Percentiles rank a stretch among this genome's conserved stretches.
These are phyloP conservation scores for Ophion ventricosus DNA, from an alignment of 2,888 invertebrate species.

Conservation along the genomic window DNA sequence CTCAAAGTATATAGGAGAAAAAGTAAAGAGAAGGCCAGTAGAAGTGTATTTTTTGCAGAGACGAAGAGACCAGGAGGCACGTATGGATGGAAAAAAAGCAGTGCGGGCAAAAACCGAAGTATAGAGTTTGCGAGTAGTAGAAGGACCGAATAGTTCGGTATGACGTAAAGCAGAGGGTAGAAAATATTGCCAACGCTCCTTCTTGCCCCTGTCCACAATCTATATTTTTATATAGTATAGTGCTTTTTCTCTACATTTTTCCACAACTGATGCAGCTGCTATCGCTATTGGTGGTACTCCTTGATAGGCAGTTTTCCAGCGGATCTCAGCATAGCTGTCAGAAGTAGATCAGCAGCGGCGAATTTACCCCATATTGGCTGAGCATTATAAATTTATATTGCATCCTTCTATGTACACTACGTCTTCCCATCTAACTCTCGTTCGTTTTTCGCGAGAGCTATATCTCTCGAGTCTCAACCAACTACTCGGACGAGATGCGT, in stretches of 20 bases:
- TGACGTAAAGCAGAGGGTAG: conserved; percentile 56
- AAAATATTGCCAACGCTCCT: conserved; percentile 57
- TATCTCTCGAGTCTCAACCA: conserved; percentile 22
- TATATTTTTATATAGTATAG: conserved; percentile 14
- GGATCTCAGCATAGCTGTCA: conserved; percentile 35
- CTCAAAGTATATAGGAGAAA: neutral
- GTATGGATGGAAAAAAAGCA: conserved; percentile 34
- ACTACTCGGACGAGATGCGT: conserved; percentile 36
- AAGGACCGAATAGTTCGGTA: conserved; percentile 34
- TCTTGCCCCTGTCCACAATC: conserved; percentile 32
- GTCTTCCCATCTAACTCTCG: neutral
- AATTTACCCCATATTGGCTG: conserved; percentile 63
- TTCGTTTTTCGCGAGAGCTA: conserved; percentile 2
- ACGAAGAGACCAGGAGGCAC: conserved; percentile 11
- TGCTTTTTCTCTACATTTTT: conserved; percentile 18
- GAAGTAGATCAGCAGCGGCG: conserved; percentile 57
- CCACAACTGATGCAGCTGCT: conserved; percentile 45
- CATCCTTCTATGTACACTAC: conserved; percentile 47
- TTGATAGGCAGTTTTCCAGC: conserved; percentile 51
- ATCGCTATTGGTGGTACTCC: conserved; percentile 15
- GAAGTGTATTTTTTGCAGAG: conserved; percentile 52
- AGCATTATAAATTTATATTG: conserved; percentile 67
- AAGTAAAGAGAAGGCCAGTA: neutral
- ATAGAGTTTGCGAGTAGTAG: conserved; percentile 52
- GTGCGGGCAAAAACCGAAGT: conserved; percentile 37